Evolutionary conservation across 2,888 invertebrate species (phyloP), one percentile per base, ranked within the genome.

Genomic region (Aethes cnicana): DNA sequence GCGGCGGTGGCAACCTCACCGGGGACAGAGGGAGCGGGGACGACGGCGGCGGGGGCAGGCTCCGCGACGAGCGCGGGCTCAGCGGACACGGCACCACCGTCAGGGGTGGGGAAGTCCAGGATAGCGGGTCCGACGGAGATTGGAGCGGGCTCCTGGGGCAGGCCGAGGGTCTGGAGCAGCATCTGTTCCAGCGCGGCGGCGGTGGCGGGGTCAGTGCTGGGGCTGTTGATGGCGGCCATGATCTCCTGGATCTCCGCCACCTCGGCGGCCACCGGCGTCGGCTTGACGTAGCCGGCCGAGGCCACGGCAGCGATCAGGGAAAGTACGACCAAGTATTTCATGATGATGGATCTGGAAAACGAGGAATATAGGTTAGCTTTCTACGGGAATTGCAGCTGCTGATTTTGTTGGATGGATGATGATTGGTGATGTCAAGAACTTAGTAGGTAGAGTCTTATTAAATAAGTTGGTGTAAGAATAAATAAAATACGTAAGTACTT

Each of bases 251-350:
- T 49, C 50, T 57, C 50, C 14, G 62, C 57, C 23, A 58, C 5
- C 57, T 68, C 68, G 16, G 28, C 50, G 33, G 41, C 37, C 43
- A 63, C 47, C 26, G 37, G 42, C 3, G 60, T 44, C 21, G 69
- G 72, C 49, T 58, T 66, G 26, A 68, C 4, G 46, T 56, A 35
- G 39, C 64, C 64, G 56, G 75, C 77, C 57, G 76, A 72, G 39
- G 80, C 78, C 69, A 77, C 77, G 59, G 77, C 65, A 59, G 67
- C 81, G 66, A 81, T 64, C 32, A 80, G 63, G 35, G 77, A 74
- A 63, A 84, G 62, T 39, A 74, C 74, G 23, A 78, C 33, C 62
- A 84, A 64, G 75, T 65, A 79, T 74, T 83, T 82, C 84, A 84
- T 84, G 33, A 84, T 84, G 33, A 53, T 62, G 63, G 39, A 61